phyloP scores from a whole-genome alignment of 53 echinoderm and acorn worm species.

The Zoroaster sp. region DNA sequence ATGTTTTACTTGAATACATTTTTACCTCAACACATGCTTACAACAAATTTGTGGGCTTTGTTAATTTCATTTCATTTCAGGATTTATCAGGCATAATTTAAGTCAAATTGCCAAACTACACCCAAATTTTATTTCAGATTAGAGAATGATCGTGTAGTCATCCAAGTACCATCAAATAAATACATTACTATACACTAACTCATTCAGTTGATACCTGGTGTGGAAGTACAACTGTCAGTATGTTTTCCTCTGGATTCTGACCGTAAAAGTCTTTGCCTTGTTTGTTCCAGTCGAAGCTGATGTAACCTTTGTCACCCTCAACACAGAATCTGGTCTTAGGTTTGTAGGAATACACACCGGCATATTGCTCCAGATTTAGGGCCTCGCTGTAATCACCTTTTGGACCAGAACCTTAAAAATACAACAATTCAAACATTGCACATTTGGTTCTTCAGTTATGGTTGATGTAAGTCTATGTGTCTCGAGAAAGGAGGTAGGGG shows the following conservation, averaged over 20 bases:
- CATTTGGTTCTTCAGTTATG: no score
- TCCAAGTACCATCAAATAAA: neutral
- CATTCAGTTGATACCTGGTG: constrained; percentile 66
- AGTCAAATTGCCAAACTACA: no score
- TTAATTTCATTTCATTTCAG: no score
- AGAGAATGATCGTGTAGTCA: neutral
- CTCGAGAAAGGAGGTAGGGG: no score
- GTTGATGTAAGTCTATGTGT: no score
- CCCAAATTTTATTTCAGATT: no score
- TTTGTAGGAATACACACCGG: constrained; percentile 79
- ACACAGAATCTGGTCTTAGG: constrained; percentile 82
- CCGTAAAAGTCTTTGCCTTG: constrained; percentile 63
- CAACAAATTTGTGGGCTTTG: no score
- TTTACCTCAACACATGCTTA: no score
- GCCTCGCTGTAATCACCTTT: constrained; percentile 54
- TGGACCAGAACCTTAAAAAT: constrained; percentile 42
- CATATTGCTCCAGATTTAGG: constrained; percentile 43
- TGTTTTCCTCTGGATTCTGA: constrained; percentile 48
- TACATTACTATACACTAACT: neutral
- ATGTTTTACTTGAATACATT: no score
- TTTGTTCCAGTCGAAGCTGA: constrained; percentile 94
- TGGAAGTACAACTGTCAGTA: constrained; percentile 75
- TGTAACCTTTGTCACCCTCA: constrained; percentile 67
- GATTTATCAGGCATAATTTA: no score
- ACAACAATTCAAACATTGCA: no score